Evolutionary conservation across 2,113 vertebrate genomes (phyloP).

Genomic region (Malurus cyaneus): DNA sequence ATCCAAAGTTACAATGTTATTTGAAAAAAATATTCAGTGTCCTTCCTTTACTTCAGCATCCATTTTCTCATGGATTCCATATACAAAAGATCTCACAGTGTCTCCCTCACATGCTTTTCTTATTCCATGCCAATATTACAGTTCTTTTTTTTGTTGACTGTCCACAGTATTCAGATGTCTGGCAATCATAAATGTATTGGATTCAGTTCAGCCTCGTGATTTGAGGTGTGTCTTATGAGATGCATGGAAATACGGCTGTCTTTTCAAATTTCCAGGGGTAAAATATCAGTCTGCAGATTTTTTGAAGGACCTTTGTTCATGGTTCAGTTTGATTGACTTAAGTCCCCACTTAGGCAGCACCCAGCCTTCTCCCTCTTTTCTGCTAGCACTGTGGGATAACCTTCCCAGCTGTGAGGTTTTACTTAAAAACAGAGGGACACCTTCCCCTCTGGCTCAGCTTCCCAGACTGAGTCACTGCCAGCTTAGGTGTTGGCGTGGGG

Average conservation of each 20-base stretch:
- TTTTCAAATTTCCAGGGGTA: not conserved
- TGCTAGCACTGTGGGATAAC: not conserved
- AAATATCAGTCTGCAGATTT: not conserved
- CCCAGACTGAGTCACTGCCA: accelerated
- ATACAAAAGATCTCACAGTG: not conserved
- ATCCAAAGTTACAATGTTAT: not conserved
- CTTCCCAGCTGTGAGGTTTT: not conserved
- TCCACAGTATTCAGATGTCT: not conserved
- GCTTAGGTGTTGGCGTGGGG: not conserved
- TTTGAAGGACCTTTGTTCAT: not conserved
- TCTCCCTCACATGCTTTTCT: not conserved
- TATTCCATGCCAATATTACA: not conserved
- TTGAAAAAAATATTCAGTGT: not conserved
- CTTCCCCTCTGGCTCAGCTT: not conserved
- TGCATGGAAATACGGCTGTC: not conserved
- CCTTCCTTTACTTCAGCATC: not conserved
- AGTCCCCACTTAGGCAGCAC: not conserved
- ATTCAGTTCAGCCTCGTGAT: not conserved
- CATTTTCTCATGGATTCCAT: not conserved
- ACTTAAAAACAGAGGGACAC: not conserved
- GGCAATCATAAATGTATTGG: not conserved
- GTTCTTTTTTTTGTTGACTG: not conserved
- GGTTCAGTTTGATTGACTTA: not conserved
- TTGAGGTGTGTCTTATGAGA: not conserved
- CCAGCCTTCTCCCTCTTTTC: not conserved